phyloP scores from a whole-genome alignment of 2,113 vertebrate species.

The Craseonycteris thonglongyai region DNA sequence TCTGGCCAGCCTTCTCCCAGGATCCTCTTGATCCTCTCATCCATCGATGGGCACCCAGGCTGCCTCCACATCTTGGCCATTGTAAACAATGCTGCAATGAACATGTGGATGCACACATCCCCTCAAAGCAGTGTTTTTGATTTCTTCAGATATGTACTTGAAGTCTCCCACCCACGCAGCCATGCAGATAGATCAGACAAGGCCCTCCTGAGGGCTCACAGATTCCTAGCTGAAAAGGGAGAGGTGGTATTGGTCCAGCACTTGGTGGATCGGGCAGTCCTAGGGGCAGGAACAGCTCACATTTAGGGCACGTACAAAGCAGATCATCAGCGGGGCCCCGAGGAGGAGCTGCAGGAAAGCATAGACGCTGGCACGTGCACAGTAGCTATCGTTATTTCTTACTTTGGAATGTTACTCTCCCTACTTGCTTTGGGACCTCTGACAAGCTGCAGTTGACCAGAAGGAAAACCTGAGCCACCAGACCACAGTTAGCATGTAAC shows the following conservation, averaged over 20 bases:
- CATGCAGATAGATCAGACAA: background rate
- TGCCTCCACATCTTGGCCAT: too few relatives aligned
- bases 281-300: background rate
- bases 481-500: background rate
- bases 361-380: background rate
- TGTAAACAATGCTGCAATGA: too few relatives aligned
- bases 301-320: background rate
- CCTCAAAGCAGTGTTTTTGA: too few relatives aligned
- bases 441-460: background rate
- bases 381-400: background rate
- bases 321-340: background rate
- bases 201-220: background rate
- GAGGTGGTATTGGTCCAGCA: background rate
- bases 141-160: too few relatives aligned
- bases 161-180: background rate
- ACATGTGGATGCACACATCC: too few relatives aligned
- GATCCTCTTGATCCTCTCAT: too few relatives aligned
- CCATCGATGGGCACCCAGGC: too few relatives aligned
- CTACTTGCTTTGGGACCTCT: background rate
- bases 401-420: background rate
- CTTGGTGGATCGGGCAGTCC: background rate
- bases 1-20: too few relatives aligned
- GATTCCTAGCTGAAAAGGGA: background rate
- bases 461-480: background rate
- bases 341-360: background rate